Evolutionary conservation across 2,888 invertebrate genomes (phyloP).

Genomic region (Hartigia nigra): DNA sequence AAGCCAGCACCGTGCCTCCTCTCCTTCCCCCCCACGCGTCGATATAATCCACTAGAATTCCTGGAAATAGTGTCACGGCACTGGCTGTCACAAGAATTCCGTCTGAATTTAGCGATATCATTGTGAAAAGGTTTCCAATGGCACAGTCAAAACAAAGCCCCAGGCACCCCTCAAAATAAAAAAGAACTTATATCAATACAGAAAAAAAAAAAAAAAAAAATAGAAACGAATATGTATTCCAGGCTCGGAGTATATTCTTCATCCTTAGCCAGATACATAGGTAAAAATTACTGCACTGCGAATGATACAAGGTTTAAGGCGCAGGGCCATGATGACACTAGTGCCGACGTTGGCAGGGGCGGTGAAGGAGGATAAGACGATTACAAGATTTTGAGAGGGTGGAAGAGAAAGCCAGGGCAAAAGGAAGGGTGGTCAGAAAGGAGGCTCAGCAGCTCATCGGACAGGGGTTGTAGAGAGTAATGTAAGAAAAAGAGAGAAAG

Average conservation of each 20-base stretch:
- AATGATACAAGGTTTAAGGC: background rate
- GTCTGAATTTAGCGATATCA: background rate
- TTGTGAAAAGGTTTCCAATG: background rate
- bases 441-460: constrained; percentile 9
- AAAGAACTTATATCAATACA: background rate
- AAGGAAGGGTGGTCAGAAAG: constrained; percentile 2
- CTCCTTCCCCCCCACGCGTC: background rate
- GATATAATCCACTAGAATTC: background rate
- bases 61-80: constrained; percentile 2
- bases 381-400: background rate
- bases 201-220: background rate
- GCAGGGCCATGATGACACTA: background rate
- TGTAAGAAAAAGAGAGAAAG: background rate
- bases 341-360: background rate
- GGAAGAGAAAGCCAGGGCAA: constrained; percentile 22
- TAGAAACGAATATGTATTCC: background rate
- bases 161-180: background rate
- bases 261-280: background rate
- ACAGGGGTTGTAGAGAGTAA: constrained; percentile 17
- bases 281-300: background rate
- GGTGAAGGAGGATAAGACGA: background rate
- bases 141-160: background rate
- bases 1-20: background rate
- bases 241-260: background rate
- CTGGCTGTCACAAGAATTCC: constrained; percentile 1